Percentiles rank a stretch among this genome's conserved stretches.
Evolutionary conservation across 2,888 invertebrate genomes (phyloP).

Genomic region (Metellina segmentata): DNA sequence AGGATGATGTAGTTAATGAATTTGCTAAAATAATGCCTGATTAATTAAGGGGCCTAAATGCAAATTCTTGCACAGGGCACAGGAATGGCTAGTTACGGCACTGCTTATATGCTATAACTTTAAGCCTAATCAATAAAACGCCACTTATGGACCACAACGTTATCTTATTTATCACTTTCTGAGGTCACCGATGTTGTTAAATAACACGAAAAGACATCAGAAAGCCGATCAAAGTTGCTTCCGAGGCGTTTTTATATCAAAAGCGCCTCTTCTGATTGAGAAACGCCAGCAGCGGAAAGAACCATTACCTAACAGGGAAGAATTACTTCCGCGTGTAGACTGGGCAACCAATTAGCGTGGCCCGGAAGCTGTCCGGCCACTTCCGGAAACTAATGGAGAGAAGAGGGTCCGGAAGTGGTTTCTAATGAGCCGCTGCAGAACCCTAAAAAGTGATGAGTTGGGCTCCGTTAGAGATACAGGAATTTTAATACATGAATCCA

Average conservation of each 20-base stretch:
- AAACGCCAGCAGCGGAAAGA: conserved; percentile 39
- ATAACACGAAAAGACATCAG: background rate
- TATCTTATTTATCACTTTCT: no score
- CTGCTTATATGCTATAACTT: no score
- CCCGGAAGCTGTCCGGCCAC: conserved; percentile 68
- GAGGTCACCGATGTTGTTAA: background rate
- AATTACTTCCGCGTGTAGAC: conserved; percentile 54
- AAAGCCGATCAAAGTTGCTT: background rate
- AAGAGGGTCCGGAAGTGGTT: conserved; percentile 55
- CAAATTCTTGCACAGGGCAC: no score
- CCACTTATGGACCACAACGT: no score
- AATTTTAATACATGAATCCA: conserved; percentile 40
- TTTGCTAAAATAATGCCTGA: no score
- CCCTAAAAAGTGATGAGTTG: conserved; percentile 46
- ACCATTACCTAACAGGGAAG: conserved; percentile 65
- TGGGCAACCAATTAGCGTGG: conserved; percentile 57
- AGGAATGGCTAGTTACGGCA: no score
- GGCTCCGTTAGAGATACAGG: background rate
- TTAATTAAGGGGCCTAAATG: no score
- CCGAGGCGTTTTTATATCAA: background rate
- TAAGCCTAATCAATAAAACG: no score
- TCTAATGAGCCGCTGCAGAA: conserved; percentile 51
- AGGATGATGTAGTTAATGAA: no score
- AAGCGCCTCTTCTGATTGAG: background rate
- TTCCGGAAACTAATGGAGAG: conserved; percentile 67